Conservation (phyloP, 2,113 vertebrate genomes). For the Phylloscopus trochiloides region DNA sequence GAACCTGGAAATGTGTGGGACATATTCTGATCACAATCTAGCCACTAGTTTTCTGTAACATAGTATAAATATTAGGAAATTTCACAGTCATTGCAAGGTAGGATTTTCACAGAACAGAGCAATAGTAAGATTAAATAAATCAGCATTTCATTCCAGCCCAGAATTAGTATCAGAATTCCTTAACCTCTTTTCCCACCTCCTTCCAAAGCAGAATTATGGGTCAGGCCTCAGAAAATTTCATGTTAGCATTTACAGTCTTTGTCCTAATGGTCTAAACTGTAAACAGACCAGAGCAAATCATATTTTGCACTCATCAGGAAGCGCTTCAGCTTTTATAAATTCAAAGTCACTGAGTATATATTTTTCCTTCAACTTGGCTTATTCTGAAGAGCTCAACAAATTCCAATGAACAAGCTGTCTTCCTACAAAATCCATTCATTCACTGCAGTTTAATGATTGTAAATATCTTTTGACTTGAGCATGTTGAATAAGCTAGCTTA, state of each 20-base stretch:
- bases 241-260: background rate
- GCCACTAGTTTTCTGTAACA: background rate
- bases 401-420: conserved; percentile 21
- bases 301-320: background rate
- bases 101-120: background rate
- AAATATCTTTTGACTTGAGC: conserved; percentile 21
- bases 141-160: background rate
- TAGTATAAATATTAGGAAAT: background rate
- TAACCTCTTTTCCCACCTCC: background rate
- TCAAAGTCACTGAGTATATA: background rate
- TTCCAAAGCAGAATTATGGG: background rate
- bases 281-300: background rate
- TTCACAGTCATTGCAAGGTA: background rate
- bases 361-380: conserved; percentile 5
- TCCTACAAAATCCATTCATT: conserved; percentile 28
- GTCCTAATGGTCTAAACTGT: background rate
- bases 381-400: conserved; percentile 25
- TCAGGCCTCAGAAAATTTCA: background rate
- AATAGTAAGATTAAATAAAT: background rate
- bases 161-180: background rate
- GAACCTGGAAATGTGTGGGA: rapidly evolving
- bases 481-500: conserved; percentile 11
- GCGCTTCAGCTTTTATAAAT: background rate
- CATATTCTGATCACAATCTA: background rate
- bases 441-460: background rate